Base-by-base conservation (phyloP, 2,888 invertebrate genomes). In the Cephus spinipes region DNA sequence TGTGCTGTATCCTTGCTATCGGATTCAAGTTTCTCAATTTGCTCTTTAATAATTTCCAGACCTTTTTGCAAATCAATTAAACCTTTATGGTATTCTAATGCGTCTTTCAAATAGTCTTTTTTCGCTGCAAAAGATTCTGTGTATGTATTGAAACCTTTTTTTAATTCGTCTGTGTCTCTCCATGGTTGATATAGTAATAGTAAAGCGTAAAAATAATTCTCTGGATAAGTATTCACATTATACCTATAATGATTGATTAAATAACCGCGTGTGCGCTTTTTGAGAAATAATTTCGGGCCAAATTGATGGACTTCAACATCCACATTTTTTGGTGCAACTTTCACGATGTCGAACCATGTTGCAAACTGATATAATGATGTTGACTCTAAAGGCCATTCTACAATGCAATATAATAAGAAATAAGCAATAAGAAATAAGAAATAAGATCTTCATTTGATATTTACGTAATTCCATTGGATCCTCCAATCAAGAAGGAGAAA, bases 201-300 rank as follows among this genome's bases (percentile, higher is more conserved):
- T 23, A 86, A 77, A 4, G 83, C 80, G 40, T 81, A 80, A 73
- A 75, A 84, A 73, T 83, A 85, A 73, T 85, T 83, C 77, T 86
- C 84, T 75, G 85, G 85, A 30, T 81, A 23, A 73, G 79, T 77
- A 33, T 83, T 79, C 30, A 55, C 78, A 68, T 85, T 84, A 76
- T 82, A 83, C 32, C 77, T 77, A 74, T 82, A 84, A 33, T 83
- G 83, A 74, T 86, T 87, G 11, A 87, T 80, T 0, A 87, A 69
- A 78, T 83, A 84, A 40, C 83, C 80, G 11, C 75, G 75, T 77
- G 34, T 74, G 3, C 76, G 76, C 81, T 81, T 85, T 80, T 83
- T 85, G 6, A 34, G 6, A 35, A 84, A 73, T 69, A 76, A 85
- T 75, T 78, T 36, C 76, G 79, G 77, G 12, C 68, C 69, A n/a